phyloP scores from a whole-genome alignment of 2,888 invertebrate species.

The Theodoxus fluviatilis region DNA sequence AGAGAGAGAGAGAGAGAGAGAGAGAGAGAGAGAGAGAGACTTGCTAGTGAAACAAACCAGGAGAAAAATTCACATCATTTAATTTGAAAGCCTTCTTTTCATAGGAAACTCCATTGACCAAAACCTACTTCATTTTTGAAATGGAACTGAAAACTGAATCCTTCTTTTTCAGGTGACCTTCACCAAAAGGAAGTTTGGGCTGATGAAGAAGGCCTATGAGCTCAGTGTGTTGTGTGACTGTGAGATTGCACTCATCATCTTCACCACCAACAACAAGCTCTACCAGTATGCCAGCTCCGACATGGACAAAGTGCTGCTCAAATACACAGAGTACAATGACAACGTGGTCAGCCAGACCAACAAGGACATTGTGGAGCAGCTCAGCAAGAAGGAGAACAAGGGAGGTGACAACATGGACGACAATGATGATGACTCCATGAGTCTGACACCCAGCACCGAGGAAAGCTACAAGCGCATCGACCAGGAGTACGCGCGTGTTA shows the following conservation, averaged over 20 bases:
- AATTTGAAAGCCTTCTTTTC: too few relatives aligned
- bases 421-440: slow-evolving; percentile 74
- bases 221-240: slow-evolving; percentile 98
- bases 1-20: too few relatives aligned
- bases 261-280: slow-evolving; percentile 98
- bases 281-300: slow-evolving; percentile 94
- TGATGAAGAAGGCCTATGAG: slow-evolving; percentile 99
- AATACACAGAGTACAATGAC: slow-evolving; percentile 99
- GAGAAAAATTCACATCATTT: too few relatives aligned
- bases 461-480: slow-evolving; percentile 96
- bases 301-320: slow-evolving; percentile 95
- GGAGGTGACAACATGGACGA: slow-evolving; percentile 77
- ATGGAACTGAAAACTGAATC: too few relatives aligned
- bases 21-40: too few relatives aligned
- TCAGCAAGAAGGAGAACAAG: slow-evolving; percentile 98
- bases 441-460: slow-evolving; percentile 90
- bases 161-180: slow-evolving; percentile 99
- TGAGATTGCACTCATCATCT: slow-evolving; percentile 99
- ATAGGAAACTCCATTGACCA: too few relatives aligned
- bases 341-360: slow-evolving; percentile 99
- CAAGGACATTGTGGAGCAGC: slow-evolving; percentile 98
- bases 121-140: too few relatives aligned
- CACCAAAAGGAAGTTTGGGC: slow-evolving; percentile 99
- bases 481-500: slow-evolving; percentile 91
- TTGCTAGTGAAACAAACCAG: too few relatives aligned